Base-by-base conservation (phyloP, 2,888 invertebrate species). In the Archips xylosteana region DNA sequence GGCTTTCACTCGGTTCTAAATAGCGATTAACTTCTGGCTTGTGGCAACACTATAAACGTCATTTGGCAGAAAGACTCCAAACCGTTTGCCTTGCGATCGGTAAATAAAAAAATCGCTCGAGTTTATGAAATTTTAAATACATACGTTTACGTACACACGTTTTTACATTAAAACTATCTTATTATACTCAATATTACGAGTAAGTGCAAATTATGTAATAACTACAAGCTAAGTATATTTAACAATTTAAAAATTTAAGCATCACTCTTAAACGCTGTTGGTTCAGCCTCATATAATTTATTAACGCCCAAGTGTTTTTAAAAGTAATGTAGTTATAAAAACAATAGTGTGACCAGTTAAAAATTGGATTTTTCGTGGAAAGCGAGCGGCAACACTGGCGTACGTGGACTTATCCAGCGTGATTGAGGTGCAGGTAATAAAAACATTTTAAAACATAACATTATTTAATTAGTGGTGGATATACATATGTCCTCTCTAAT, bases 331-430 rank as follows among this genome's bases (percentile, higher is more conserved):
- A 68, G 54, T 32, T 61, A 23, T 36, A 63, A 71, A 71, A 9
- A 10, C 3, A 51, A 57, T 23, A 42, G 69, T 64, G 69, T 74
- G 64, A 60, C 60, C 51, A 51, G 60, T 13, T 34, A 6, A 42
- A 64, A 42, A 15, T n/a, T 65, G 39, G 63, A 63, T 67, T 82
- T 80, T 78, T 79, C 79, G 85, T 85, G 80, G 83, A 83, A 86
- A 89, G 90, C 82, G 76, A 77, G 75, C 77, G 84, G 88, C 95
- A 94, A 95, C 92, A 92, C 95, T 96, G 94, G 96, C 96, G 85
- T 96, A 96, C 95, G 96, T 96, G 90, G 96, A 96, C 87, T 95
- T 96, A 94, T 96, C 96, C 84, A 96, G 96, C 84, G 96, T 96
- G 89, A 96, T 96, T 89, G 96, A 96, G 95, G 96, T 96, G 89